Conservation (phyloP, 1,140 invertebrate genomes). For the Rhysida immarginata region DNA sequence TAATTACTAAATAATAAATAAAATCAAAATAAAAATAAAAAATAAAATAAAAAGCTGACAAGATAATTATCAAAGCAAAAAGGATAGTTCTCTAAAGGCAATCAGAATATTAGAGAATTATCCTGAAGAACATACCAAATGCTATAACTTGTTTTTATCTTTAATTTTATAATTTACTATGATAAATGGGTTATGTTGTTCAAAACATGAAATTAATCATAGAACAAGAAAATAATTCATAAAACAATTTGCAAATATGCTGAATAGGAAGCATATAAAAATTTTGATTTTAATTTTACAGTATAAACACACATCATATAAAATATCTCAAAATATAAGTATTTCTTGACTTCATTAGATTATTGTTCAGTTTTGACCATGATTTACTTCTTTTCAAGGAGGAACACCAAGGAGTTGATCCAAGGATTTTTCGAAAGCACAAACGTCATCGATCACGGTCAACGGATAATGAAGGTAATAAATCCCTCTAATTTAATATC, state of each 20-base stretch:
- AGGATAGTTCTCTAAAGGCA: too few relatives aligned
- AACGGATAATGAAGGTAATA: neutral
- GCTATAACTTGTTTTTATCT: too few relatives aligned
- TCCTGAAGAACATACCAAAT: too few relatives aligned
- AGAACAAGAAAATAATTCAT: neutral
- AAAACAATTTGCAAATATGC: neutral
- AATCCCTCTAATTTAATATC: too few relatives aligned
- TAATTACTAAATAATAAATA: too few relatives aligned
- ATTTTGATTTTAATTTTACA: neutral
- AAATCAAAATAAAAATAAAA: too few relatives aligned
- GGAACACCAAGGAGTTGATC: constrained; percentile 50
- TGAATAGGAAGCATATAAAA: neutral
- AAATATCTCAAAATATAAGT: too few relatives aligned
- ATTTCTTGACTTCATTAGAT: neutral
- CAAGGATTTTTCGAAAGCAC: constrained; percentile 22
- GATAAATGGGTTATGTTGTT: neutral
- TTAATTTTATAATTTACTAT: too few relatives aligned
- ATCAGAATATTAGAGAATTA: too few relatives aligned
- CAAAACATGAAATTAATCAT: neutral
- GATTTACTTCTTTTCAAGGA: constrained; percentile 34
- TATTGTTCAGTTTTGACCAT: neutral
- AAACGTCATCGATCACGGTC: neutral
- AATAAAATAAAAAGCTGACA: too few relatives aligned
- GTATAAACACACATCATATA: too few relatives aligned
- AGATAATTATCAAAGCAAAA: too few relatives aligned